Evolutionary conservation across 1,140 invertebrate genomes (phyloP).

Genomic region (Tetranychus cinnabarinus): DNA sequence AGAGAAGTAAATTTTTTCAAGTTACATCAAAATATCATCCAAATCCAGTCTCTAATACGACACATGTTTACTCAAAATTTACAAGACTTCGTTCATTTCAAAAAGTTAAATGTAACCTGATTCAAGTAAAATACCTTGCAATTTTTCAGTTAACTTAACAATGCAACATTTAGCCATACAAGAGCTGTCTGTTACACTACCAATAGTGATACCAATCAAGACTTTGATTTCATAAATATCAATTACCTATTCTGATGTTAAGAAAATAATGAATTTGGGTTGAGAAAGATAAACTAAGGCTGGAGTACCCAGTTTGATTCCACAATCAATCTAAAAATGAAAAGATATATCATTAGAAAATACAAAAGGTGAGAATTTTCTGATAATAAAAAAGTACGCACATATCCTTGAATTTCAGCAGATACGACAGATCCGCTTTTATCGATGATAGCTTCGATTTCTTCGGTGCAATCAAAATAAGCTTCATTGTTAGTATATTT

Average conservation of each 20-base stretch:
- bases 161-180: too few relatives aligned
- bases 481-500: conserved; percentile 99
- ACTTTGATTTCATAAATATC: too few relatives aligned
- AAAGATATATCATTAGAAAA: background rate
- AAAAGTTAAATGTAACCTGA: too few relatives aligned
- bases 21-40: background rate
- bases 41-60: background rate
- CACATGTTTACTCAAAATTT: background rate
- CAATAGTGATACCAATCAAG: too few relatives aligned
- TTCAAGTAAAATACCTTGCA: too few relatives aligned
- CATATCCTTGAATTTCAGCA: conserved; percentile 96
- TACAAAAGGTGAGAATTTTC: background rate
- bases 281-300: conserved; percentile 92
- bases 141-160: too few relatives aligned
- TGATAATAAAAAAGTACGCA: conserved; percentile 28
- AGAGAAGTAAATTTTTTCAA: conserved; percentile 8
- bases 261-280: conserved; percentile 31
- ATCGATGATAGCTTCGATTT: conserved; percentile 97
- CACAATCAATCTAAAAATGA: conserved; percentile 72
- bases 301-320: conserved; percentile 72
- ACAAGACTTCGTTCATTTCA: background rate
- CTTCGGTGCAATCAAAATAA: conserved; percentile 94
- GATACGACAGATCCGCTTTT: conserved; percentile 87
- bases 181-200: too few relatives aligned
- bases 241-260: too few relatives aligned